Evolutionary conservation across 2,113 vertebrate species (phyloP), one percentile per base, ranked within the genome.

Genomic region (Cranoglanis bouderius): DNA sequence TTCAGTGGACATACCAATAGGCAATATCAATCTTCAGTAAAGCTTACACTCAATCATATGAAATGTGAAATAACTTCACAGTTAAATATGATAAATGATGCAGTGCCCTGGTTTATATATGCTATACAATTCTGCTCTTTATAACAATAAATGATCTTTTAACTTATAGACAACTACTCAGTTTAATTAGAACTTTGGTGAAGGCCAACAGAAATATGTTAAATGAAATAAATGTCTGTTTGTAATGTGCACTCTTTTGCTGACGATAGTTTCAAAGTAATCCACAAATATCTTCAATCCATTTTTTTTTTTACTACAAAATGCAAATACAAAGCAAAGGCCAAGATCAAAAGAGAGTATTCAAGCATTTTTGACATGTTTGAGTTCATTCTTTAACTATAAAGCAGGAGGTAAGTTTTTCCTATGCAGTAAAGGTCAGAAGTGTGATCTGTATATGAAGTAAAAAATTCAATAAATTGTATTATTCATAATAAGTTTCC

Each of bases 271-370:
- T 90, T 32, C 53, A 83, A 19, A 61, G 70, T 49, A 55, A 87
- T 78, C 93, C 94, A 94, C 92, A 93, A 94, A 94, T 93, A 94
- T 94, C 94, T 95, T 95, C 93, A 94, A 95, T 94, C 92, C 92
- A 91, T 94, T 92, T 91, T 92, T 93, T 46, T 80, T 78, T 78
- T 51, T 78, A 24, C 75, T n/a, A 51, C 24, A 49, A 51, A 46
- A 77, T 77, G 81, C 86, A 90, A 92, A 53, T 81, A 53, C 75
- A 82, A 82, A 40, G 78, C 51, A 67, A 82, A 32, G 65, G 51
- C 32, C 94, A 93, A 94, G 92, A 95, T 94, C 93, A 95, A 95
- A 95, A 92, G 92, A 92, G 92, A 92, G 88, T 91, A 93, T 94
- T 93, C 93, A 59, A 57, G 83, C 87, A 91, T 93, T 93, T 93